Evolutionary conservation across 2,797 vertebrate species (phyloP).

Genomic region (Pelobates cultripes): DNA sequence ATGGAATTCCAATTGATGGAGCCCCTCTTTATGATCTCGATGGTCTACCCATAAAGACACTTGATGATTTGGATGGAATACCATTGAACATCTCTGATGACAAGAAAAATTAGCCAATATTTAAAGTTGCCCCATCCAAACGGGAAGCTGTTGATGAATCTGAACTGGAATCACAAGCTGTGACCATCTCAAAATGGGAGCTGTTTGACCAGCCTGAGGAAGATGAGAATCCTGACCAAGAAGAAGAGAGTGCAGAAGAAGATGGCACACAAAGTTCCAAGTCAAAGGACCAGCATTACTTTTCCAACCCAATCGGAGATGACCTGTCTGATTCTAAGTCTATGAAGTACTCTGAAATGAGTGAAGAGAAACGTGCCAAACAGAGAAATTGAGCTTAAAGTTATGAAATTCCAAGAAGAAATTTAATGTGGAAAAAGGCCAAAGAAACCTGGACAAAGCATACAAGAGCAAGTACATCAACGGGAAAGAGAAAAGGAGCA

Average conservation of each 20-base stretch:
- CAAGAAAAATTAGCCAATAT: constrained; percentile 87
- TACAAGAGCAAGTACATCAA: constrained; percentile 97
- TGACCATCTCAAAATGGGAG: constrained; percentile 98
- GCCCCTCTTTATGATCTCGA: constrained; percentile 88
- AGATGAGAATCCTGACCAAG: constrained; percentile 82
- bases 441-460: constrained; percentile 92
- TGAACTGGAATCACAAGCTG: constrained; percentile 90
- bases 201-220: constrained; percentile 90
- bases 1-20: constrained; percentile 85
- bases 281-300: constrained; percentile 85
- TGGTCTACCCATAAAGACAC: constrained; percentile 89
- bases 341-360: constrained; percentile 90
- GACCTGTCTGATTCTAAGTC: constrained; percentile 85
- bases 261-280: constrained; percentile 85
- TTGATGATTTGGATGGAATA: constrained; percentile 94
- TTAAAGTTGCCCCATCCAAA: constrained; percentile 96
- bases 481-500: constrained; percentile 96
- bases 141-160: constrained; percentile 98
- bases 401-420: constrained; percentile 99
- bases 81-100: constrained; percentile 85
- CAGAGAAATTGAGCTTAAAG: constrained; percentile 98
- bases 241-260: constrained; percentile 85
- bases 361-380: constrained; percentile 94
- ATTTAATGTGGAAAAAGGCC: constrained; percentile 96
- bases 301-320: constrained; percentile 87